These are phyloP conservation scores for Scaptomyza reducta DNA, from an alignment of 2,888 invertebrate species.

Conservation along the genomic window DNA sequence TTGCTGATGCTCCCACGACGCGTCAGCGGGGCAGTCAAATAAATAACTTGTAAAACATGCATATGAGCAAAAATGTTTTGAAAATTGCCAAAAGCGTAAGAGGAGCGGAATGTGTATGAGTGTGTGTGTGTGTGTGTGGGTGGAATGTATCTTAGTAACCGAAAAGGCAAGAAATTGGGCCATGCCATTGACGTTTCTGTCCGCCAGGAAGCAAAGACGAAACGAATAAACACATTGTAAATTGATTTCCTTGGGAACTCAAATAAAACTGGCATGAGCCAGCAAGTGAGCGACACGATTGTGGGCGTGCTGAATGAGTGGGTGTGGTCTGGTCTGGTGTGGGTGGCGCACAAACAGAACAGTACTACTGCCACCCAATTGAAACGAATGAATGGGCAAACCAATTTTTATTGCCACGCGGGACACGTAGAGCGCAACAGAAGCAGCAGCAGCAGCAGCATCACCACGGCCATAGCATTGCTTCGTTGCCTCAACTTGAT, in stretches of 20 bases:
- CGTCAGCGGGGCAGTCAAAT: conserved; percentile 67
- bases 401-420: conserved; percentile 80
- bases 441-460: conserved; percentile 4
- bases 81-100: conserved; percentile 65
- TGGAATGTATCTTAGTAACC: conserved; percentile 67
- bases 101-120: too few relatives aligned
- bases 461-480: conserved; percentile 35
- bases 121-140: too few relatives aligned
- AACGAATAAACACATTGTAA: conserved; percentile 80
- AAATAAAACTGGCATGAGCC: conserved; percentile 79
- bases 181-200: conserved; percentile 48
- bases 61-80: conserved; percentile 80
- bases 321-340: neutral
- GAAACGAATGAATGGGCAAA: conserved; percentile 80
- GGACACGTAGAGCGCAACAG: conserved; percentile 71
- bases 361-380: conserved; percentile 47
- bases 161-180: conserved; percentile 46
- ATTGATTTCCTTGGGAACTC: conserved; percentile 81
- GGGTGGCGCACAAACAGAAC: conserved; percentile 14
- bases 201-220: conserved; percentile 60
- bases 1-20: conserved; percentile 27
- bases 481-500: conserved; percentile 70
- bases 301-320: conserved; percentile 28
- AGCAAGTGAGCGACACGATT: conserved; percentile 70
- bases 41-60: conserved; percentile 81